These are phyloP conservation scores for Triops longicaudatus DNA, from an alignment of 1,140 invertebrate species.

Conservation along the genomic window DNA sequence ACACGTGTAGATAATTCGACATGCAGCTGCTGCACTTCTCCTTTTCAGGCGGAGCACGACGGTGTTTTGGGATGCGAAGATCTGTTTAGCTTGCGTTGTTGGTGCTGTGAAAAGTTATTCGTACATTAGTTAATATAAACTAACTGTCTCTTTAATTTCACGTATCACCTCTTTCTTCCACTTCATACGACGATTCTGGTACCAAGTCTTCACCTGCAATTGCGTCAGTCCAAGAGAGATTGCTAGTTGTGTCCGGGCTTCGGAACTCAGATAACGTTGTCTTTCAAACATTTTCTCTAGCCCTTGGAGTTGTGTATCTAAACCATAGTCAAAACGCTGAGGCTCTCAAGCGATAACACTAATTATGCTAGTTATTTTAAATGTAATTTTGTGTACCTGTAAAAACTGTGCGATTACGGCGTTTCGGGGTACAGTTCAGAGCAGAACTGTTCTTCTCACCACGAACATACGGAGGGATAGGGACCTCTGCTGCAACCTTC, in stretches of 20 bases:
- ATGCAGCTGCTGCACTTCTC: background rate
- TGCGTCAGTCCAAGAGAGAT: background rate
- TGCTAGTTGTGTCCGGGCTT: background rate
- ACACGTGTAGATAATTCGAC: background rate
- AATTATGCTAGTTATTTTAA: too few relatives aligned
- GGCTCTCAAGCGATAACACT: too few relatives aligned
- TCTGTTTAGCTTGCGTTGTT: background rate
- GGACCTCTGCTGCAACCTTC: background rate
- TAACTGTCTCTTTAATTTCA: constrained; percentile 43
- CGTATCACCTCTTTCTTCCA: constrained; percentile 83
- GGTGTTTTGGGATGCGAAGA: background rate
- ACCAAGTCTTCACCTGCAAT: constrained; percentile 86
- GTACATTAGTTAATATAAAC: background rate
- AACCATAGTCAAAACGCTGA: background rate
- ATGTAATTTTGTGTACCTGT: background rate
- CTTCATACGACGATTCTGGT: constrained; percentile 94
- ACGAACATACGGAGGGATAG: background rate
- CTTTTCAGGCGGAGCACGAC: background rate
- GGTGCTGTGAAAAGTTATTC: background rate
- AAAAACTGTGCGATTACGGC: background rate
- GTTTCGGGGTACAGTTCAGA: background rate
- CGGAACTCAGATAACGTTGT: background rate
- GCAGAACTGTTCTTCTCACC: background rate
- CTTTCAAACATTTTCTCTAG: background rate
- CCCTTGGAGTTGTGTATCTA: background rate